phyloP scores from a whole-genome alignment of 2,888 invertebrate species.

The Aleiodes testaceus region DNA sequence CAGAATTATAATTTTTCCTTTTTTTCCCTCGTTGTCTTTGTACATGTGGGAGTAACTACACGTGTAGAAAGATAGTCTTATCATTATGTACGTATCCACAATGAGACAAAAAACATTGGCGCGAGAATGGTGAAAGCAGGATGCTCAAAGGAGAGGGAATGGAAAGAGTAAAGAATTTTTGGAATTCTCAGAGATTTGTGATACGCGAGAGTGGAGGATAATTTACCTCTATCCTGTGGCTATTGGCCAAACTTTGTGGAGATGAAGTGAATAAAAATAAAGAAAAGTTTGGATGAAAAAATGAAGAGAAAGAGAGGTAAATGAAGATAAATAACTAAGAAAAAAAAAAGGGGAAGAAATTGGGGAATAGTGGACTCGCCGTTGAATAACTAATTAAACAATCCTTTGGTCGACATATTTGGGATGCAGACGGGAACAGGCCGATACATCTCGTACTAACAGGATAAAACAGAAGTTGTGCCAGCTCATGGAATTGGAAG shows the following conservation, averaged over 20 bases:
- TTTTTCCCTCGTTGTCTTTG: background rate
- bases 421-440: constrained; percentile 67
- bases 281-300: background rate
- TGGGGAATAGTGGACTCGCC: constrained; percentile 49
- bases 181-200: constrained; percentile 22
- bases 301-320: constrained; percentile 32
- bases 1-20: too few relatives aligned
- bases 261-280: background rate
- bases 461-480: constrained; percentile 70
- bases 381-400: constrained; percentile 69
- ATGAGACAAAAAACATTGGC: constrained; percentile 3
- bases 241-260: background rate
- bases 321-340: constrained; percentile 40
- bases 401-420: constrained; percentile 66
- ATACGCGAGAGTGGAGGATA: background rate
- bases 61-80: constrained; percentile 53
- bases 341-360: constrained; percentile 37
- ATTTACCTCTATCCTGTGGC: constrained; percentile 11
- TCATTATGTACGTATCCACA: constrained; percentile 68
- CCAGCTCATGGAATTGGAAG: constrained; percentile 28
- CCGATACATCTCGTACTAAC: constrained; percentile 73
- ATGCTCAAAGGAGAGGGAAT: constrained; percentile 20
- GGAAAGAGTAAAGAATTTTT: constrained; percentile 1
- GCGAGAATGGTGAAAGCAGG: constrained; percentile 56
- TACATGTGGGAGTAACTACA: background rate